These are phyloP conservation scores for Lagothrix lagotricha DNA, from an alignment of 2,797 vertebrate species.

Conservation along the genomic window DNA sequence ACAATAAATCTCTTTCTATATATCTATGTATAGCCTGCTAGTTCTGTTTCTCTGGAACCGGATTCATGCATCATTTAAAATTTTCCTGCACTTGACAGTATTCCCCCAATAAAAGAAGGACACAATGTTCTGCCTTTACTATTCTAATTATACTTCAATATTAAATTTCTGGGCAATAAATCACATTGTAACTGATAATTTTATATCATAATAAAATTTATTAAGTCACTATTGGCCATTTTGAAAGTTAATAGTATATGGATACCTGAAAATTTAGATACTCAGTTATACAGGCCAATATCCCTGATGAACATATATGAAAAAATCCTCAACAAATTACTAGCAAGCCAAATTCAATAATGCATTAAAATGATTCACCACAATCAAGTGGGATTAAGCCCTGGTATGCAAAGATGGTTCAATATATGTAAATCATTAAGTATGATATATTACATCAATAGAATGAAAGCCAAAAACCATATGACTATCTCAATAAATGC, in stretches of 20 bases:
- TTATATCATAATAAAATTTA: neutral
- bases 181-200: neutral
- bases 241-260: neutral
- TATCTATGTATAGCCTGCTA: neutral
- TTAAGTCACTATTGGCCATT: conserved; percentile 24
- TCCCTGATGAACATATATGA: neutral
- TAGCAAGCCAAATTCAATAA: neutral
- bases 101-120: neutral
- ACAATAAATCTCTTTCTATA: neutral
- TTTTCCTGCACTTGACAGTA: neutral
- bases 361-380: neutral
- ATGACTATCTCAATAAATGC: neutral
- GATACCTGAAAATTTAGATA: neutral
- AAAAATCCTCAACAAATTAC: neutral
- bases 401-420: neutral
- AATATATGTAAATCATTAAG: no score
- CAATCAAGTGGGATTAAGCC: neutral
- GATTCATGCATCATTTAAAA: neutral
- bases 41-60: neutral
- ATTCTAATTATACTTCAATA: neutral
- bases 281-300: neutral
- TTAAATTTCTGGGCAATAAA: conserved; percentile 18
- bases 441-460: neutral
- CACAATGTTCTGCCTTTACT: neutral
- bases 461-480: neutral